Base-by-base conservation (phyloP, 2,888 invertebrate species). In the Balanococcus diminutus region DNA sequence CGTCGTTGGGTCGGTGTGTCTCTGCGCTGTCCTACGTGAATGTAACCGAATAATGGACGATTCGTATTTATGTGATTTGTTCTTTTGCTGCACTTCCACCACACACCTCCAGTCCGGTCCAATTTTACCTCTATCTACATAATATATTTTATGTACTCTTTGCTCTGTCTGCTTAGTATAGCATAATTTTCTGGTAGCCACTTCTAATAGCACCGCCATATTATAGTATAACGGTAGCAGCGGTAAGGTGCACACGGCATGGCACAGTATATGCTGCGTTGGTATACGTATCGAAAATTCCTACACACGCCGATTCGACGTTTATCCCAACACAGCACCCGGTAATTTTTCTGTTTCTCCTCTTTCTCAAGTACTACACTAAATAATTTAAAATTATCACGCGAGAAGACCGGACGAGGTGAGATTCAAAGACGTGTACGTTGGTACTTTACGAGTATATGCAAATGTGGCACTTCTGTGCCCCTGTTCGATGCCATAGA, bases 381-480 rank as follows among this genome's bases (percentile, higher is more conserved):
- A 61, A 83, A 83, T 83, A 83, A 83, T 83, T 83, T 19, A 9
- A 56, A 83, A 56, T 83, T 83, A 83, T 61, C 39, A 8, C 36
- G 39, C 31, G 31, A 19, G 4, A 22, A 11, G 32, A 16, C 16
- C 32, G 61, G 61, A 67, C 25, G n/a, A 67, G 61, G 28, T 22
- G 28, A 67, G 28, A 67, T 22, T 22, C 28, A 36, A 14, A 67
- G 28, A 32, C 32, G 32, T 56, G 36, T 61, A 25, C 56, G 51
- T 11, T 28, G 8, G 83, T 83, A 67, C 83, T 83, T 83, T 83
- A 83, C 67, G 83, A 83, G 83, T 83, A 83, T 83, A 83, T 83
- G 83, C 83, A 83, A 83, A 83, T 83, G 83, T 36, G 39, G 61
- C 36, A 31, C 39, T 82, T 31, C 51, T 51, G 82, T 46, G 42